These are phyloP conservation scores for Chloromyia formosa DNA, from an alignment of 2,888 invertebrate genomes.

Conservation along the genomic window DNA sequence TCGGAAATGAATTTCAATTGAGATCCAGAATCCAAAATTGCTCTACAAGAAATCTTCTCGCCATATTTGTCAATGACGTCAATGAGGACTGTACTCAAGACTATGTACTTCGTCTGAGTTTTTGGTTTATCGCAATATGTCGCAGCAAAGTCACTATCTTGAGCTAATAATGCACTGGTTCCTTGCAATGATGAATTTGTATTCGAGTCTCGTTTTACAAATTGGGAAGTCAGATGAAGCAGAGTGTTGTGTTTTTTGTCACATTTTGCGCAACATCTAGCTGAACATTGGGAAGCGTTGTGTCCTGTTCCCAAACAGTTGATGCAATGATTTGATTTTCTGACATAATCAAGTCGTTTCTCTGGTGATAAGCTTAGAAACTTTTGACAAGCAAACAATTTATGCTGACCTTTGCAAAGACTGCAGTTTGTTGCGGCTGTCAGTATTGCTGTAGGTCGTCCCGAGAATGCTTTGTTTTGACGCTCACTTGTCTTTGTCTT, in stretches of 20 bases:
- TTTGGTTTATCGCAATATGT: not conserved
- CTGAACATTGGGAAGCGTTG: not conserved
- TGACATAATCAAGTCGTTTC: not conserved
- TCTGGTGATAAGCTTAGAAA: not conserved
- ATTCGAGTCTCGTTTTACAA: not conserved
- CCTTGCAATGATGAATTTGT: not conserved
- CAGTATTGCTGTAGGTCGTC: not conserved
- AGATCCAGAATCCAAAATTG: not conserved
- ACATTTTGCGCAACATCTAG: not conserved
- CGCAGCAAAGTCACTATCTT: not conserved
- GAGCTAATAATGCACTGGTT: not conserved
- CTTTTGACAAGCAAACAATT: not conserved
- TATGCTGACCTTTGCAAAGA: not conserved
- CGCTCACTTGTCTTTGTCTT: not conserved
- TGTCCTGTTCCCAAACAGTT: conserved; percentile 4
- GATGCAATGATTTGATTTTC: not conserved
- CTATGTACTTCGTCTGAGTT: not conserved
- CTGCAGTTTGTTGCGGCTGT: not conserved
- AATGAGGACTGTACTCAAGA: not conserved
- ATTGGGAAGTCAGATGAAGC: not conserved
- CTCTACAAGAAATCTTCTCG: not conserved
- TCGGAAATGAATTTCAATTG: not conserved
- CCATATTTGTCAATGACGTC: not conserved
- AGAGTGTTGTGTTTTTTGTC: not conserved
- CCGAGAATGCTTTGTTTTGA: not conserved